Base-by-base conservation (phyloP, 2,113 vertebrate species). In the Rostratula benghalensis region DNA sequence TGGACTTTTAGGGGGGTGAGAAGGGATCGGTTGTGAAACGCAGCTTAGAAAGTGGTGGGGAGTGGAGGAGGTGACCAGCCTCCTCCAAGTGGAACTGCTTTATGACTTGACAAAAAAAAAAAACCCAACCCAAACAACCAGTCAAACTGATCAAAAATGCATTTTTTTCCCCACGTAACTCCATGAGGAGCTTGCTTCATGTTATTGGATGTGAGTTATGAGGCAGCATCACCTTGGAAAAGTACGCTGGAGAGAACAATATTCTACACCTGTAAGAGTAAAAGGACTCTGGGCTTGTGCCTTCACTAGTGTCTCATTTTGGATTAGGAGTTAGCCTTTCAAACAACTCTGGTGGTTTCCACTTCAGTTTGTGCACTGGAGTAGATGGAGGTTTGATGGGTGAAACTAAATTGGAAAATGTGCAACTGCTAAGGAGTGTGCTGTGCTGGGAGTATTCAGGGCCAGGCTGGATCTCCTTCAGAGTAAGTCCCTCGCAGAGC, bases 401-500 rank as follows among this genome's bases (percentile, higher is more conserved):
- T 63, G 35, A 39, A 27, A 28, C 37, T 63, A 19, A 28, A 41
- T 13, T 41, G 25, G 60, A 41, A 63, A 39, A 35, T 53, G 15
- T 35, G 24, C 10, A 7, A 0, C 53, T 22, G 17, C 45, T 23
- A 19, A 24, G 48, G 57, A 23, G 5, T 1, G 2, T 14, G 69
- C 25, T 4, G 79, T 11, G 45, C 2, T 10, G 9, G 28, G 17
- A 54, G 53, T 30, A 30, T 11, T 30, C 53, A 46, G 46, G 10
- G 27, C 18, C 56, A 5, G 39, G 11, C 43, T 37, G 37, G 22
- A 10, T 28, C 18, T 13, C 25, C 37, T 17, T 17, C 13, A 10
- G 56, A 64, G 20, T 28, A 4, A 0, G 1, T 22, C 13, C 11
- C 24, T 39, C 12, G 0, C 21, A 3, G 67, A 6, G 22, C 3